Evolutionary conservation across 2,113 vertebrate genomes (phyloP).

Genomic region (Burhinus bistriatus): DNA sequence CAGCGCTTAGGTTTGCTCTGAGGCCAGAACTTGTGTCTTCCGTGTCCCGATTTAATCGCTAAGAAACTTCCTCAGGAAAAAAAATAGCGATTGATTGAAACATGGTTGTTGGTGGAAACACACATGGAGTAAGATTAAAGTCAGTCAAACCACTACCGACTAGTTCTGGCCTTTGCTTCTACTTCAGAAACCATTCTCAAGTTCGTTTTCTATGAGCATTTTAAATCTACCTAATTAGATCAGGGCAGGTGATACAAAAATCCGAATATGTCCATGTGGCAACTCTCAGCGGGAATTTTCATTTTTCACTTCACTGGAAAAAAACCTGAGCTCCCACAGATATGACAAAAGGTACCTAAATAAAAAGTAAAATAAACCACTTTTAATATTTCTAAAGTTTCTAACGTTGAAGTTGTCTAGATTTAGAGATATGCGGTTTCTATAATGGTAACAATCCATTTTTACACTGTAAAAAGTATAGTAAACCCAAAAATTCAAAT

Average conservation of each 20-base stretch:
- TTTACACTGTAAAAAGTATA: conserved; percentile 23
- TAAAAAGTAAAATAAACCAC: background rate
- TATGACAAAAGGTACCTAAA: background rate
- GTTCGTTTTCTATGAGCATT: background rate
- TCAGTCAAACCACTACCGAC: background rate
- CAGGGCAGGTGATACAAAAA: background rate
- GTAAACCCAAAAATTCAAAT: conserved; percentile 74
- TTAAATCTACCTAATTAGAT: background rate
- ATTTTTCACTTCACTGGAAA: background rate
- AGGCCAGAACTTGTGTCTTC: background rate
- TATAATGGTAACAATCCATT: background rate
- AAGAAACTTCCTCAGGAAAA: background rate
- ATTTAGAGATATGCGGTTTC: background rate
- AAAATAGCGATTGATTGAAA: background rate
- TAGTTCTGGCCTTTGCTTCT: background rate
- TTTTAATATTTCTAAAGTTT: background rate
- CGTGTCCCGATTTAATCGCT: background rate
- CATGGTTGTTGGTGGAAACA: background rate
- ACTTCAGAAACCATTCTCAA: background rate
- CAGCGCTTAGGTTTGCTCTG: background rate
- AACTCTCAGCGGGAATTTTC: background rate
- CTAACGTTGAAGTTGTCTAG: background rate
- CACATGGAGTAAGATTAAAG: background rate
- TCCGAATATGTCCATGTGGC: background rate
- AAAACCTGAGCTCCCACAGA: background rate